Conservation (phyloP, 2,797 vertebrate genomes). For the Coregonus suidteri region DNA sequence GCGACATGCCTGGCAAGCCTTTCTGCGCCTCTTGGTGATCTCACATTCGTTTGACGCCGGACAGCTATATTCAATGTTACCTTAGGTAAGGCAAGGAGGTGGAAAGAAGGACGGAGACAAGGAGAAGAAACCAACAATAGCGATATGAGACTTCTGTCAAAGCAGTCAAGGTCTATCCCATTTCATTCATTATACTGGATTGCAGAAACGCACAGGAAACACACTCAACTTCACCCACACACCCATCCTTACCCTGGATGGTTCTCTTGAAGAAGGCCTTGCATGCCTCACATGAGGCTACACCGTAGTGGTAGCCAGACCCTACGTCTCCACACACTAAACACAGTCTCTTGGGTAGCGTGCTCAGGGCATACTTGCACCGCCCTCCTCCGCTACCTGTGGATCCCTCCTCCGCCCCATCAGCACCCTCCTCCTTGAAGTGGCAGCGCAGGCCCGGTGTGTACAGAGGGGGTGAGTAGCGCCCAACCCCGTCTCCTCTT, state of each 20-base stretch:
- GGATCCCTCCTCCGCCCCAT: constrained; percentile 81
- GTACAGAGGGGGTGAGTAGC: constrained; percentile 79
- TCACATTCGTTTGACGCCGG: constrained; percentile 92
- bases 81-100: constrained; percentile 59
- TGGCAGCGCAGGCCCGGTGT: constrained; percentile 82
- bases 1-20: constrained; percentile 93
- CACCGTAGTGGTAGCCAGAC: constrained; percentile 90
- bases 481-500: constrained; percentile 75
- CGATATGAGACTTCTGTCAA: constrained; percentile 4
- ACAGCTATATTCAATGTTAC: constrained; percentile 94
- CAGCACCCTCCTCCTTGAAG: constrained; percentile 84
- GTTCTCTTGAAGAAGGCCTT: constrained; percentile 96
- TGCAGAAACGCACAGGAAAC: not conserved
- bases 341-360: constrained; percentile 88
- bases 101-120: not conserved
- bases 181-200: not conserved
- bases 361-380: constrained; percentile 90
- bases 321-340: constrained; percentile 91
- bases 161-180: not conserved
- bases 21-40: constrained; percentile 92
- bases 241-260: constrained; percentile 83
- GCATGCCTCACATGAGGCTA: constrained; percentile 92
- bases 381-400: constrained; percentile 78
- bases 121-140: not conserved
- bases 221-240: not conserved